These are phyloP conservation scores for Palythoa heliodiscus DNA, from an alignment of 92 coral and sea anemone genomes.

Conservation along the genomic window DNA sequence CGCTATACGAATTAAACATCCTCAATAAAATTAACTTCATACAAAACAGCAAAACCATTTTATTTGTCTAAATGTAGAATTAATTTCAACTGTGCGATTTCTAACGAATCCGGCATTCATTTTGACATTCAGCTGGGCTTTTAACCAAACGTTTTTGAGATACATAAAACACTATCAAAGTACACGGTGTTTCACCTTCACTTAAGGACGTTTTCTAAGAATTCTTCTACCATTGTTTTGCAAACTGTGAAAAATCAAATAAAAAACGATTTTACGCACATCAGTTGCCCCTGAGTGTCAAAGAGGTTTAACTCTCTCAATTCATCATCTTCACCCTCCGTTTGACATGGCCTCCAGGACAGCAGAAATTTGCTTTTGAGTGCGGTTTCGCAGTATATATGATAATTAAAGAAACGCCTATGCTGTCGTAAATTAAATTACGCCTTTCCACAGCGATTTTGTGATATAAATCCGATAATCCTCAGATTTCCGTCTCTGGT, in stretches of 20 bases:
- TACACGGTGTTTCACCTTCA: too few species aligned
- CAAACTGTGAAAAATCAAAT: not conserved
- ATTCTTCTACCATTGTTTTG: not conserved
- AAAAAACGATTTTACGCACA: not conserved
- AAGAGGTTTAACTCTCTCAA: not conserved
- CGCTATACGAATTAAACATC: conserved; percentile 1
- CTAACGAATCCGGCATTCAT: not conserved
- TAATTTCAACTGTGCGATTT: conserved; percentile 27
- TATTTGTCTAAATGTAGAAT: conserved; percentile 30
- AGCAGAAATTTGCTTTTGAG: conserved; percentile 17
- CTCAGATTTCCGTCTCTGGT: conserved; percentile 34
- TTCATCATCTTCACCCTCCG: not conserved
- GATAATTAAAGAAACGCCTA: conserved; percentile 42
- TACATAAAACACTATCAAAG: not conserved
- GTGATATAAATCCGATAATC: conserved; percentile 31
- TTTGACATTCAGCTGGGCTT: not conserved
- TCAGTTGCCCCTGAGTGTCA: not conserved
- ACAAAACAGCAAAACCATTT: conserved; percentile 11
- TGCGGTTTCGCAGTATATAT: conserved; percentile 37
- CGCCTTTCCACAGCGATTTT: conserved; percentile 32
- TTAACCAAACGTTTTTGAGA: not conserved
- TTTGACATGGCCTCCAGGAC: conserved; percentile 34
- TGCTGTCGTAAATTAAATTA: conserved; percentile 25
- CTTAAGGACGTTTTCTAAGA: not conserved
- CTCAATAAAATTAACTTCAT: conserved; percentile 17